A percentile compares a stretch with the other conserved stretches of the same genome.
These are phyloP conservation scores for Melolontha melolontha DNA, from an alignment of 2,888 invertebrate genomes.

Conservation along the genomic window DNA sequence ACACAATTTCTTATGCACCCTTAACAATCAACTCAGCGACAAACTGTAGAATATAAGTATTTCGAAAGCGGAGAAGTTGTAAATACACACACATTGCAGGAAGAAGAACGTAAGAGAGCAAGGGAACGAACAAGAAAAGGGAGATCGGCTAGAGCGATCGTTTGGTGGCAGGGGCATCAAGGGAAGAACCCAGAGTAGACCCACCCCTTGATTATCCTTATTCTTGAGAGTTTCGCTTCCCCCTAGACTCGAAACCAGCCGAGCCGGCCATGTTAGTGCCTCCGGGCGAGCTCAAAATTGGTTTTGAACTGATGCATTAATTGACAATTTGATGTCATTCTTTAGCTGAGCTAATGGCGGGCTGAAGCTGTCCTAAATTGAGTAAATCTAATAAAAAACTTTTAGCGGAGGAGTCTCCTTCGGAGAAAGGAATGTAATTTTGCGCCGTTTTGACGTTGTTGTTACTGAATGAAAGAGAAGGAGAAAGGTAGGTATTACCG, in stretches of 20 bases:
- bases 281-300: slow-evolving; percentile 59
- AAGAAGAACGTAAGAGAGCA: slow-evolving; percentile 1
- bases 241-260: slow-evolving; percentile 27
- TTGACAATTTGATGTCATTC: slow-evolving; percentile 65
- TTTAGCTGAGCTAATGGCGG: slow-evolving; percentile 61
- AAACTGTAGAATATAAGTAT: slow-evolving; percentile 20
- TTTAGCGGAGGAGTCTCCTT: slow-evolving; percentile 49
- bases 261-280: slow-evolving; percentile 57
- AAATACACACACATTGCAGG: slow-evolving; percentile 17
- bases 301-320: slow-evolving; percentile 64
- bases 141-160: slow-evolving; percentile 28
- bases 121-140: slow-evolving; percentile 23
- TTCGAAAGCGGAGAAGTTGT: slow-evolving; percentile 23
- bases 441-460: slow-evolving; percentile 41
- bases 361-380: slow-evolving; percentile 63
- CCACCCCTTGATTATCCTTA: slow-evolving; percentile 63
- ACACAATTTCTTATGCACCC: slow-evolving; percentile 30
- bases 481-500: slow-evolving; percentile 25
- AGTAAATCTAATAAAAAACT: slow-evolving; percentile 63
- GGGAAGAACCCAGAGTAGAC: slow-evolving; percentile 43
- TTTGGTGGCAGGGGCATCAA: slow-evolving; percentile 36
- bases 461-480: slow-evolving; percentile 31
- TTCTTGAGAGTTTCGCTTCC: slow-evolving; percentile 54
- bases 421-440: slow-evolving; percentile 45
- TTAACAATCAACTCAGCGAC: slow-evolving; percentile 13